A percentile compares a stretch with the other conserved stretches of the same genome.
Evolutionary conservation across 35 echinoderm and acorn worm species (phyloP).

Genomic region (Ophioderma brevispina): DNA sequence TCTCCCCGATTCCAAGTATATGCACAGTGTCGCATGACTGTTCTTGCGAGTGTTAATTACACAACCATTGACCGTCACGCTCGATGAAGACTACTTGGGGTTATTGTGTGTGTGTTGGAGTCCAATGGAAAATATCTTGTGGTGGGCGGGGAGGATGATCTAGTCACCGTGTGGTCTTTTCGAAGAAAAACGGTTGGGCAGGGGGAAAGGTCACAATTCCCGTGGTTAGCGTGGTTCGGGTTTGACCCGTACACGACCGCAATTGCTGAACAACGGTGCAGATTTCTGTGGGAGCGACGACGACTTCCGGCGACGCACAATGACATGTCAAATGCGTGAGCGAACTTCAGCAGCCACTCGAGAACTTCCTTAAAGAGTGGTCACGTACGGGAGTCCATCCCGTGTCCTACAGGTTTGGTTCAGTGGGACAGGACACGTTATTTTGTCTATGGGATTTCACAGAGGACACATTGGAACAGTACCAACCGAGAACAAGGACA

Average conservation of each 20-base stretch:
- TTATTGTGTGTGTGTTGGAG: constrained; percentile 99
- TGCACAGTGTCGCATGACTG: constrained; percentile 97
- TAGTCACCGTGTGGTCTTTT: constrained; percentile 95
- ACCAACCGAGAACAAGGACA: constrained; percentile 84
- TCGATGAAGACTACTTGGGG: constrained; percentile 99
- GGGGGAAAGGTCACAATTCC: constrained; percentile 80
- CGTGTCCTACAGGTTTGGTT: constrained; percentile 92
- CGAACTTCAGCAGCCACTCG: constrained; percentile 83
- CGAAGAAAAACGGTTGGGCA: constrained; percentile 76
- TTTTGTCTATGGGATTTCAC: constrained; percentile 98
- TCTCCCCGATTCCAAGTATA: constrained; percentile 86
- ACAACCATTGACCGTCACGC: constrained; percentile 88
- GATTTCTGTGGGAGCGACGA: constrained; percentile 92
- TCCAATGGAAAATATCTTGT: constrained; percentile 94
- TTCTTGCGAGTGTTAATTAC: constrained; percentile 90
- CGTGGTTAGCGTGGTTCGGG: constrained; percentile 86
- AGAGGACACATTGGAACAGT: constrained; percentile 78
- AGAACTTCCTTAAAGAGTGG: constrained; percentile 79
- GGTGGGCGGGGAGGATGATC: constrained; percentile 91
- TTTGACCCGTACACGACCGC: constrained; percentile 94
- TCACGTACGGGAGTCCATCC: constrained; percentile 32
- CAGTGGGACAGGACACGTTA: constrained; percentile 94
- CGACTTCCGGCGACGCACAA: constrained; percentile 59
- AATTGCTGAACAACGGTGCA: constrained; percentile 66
- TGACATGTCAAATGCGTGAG: constrained; percentile 57